These are phyloP conservation scores for Clivina fossor DNA, from an alignment of 2,888 invertebrate species.

Conservation along the genomic window DNA sequence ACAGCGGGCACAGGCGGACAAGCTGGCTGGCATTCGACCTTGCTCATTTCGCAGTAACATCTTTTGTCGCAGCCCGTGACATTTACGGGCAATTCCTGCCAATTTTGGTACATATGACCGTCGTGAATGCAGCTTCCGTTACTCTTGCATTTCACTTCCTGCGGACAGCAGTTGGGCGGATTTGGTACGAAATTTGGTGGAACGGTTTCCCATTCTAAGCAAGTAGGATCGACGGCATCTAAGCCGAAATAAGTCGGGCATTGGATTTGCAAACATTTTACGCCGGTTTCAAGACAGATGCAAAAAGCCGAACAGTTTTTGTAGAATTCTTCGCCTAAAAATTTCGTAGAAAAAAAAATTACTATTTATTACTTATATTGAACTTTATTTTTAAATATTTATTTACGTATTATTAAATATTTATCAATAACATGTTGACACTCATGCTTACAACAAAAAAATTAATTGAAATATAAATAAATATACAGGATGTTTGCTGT, in stretches of 20 bases:
- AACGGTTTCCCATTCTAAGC: slow-evolving; percentile 83
- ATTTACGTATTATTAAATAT: no score
- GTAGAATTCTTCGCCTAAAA: slow-evolving; percentile 71
- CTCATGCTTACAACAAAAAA: no score
- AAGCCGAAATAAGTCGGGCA: slow-evolving; percentile 83
- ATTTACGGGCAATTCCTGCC: slow-evolving; percentile 77
- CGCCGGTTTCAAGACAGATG: slow-evolving; percentile 69
- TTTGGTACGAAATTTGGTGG: slow-evolving; percentile 69
- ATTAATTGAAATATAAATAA: no score
- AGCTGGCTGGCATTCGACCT: slow-evolving; percentile 78
- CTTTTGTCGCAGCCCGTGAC: slow-evolving; percentile 82
- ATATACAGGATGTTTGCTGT: no score
- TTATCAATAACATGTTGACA: no score
- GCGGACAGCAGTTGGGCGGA: slow-evolving; percentile 80
- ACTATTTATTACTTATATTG: no score
- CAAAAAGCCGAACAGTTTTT: slow-evolving; percentile 81
- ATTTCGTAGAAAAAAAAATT: no score
- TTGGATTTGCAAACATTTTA: slow-evolving; percentile 77
- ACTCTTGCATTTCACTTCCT: slow-evolving; percentile 74
- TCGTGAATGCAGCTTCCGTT: slow-evolving; percentile 81
- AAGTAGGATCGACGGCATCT: slow-evolving; percentile 82
- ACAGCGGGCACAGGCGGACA: slow-evolving; percentile 76
- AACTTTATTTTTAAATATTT: no score
- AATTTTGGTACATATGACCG: slow-evolving; percentile 69
- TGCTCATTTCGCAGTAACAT: slow-evolving; percentile 87